These are phyloP conservation scores for Apodemus speciosus DNA, from an alignment of 2,113 vertebrate species.

Conservation along the genomic window DNA sequence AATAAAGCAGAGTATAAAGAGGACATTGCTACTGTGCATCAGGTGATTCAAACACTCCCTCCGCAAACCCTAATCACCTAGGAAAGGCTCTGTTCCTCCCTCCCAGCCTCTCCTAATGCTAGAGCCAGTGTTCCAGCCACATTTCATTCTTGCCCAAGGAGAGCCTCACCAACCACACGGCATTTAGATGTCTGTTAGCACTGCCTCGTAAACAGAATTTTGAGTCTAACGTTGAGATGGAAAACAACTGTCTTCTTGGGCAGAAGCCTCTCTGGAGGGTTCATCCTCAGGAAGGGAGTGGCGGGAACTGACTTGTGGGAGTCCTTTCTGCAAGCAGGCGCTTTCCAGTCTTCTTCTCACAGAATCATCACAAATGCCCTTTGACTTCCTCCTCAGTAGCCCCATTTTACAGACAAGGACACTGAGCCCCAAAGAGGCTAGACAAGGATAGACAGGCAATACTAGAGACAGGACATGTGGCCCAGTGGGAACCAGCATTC, in stretches of 20 bases:
- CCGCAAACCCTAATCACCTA: neutral
- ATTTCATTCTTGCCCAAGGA: neutral
- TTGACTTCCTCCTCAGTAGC: neutral
- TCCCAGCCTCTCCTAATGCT: neutral
- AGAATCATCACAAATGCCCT: neutral
- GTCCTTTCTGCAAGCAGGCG: neutral
- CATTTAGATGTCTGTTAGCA: neutral
- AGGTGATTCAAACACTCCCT: neutral
- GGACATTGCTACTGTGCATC: neutral
- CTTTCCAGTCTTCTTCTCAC: neutral
- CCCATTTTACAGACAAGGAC: conserved; percentile 19
- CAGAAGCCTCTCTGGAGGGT: neutral
- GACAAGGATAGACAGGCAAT: neutral
- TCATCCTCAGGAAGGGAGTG: neutral
- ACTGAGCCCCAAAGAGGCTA: neutral
- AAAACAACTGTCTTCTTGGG: neutral
- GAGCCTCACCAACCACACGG: neutral
- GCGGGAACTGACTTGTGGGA: neutral
- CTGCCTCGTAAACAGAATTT: conserved; percentile 7
- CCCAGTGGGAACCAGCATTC: neutral
- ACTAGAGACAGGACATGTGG: neutral
- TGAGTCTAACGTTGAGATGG: neutral
- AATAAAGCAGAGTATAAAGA: neutral
- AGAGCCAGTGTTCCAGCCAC: neutral
- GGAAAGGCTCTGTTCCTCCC: neutral